Conservation (phyloP, 1,140 invertebrate species). For the Agrilus planipennis region DNA sequence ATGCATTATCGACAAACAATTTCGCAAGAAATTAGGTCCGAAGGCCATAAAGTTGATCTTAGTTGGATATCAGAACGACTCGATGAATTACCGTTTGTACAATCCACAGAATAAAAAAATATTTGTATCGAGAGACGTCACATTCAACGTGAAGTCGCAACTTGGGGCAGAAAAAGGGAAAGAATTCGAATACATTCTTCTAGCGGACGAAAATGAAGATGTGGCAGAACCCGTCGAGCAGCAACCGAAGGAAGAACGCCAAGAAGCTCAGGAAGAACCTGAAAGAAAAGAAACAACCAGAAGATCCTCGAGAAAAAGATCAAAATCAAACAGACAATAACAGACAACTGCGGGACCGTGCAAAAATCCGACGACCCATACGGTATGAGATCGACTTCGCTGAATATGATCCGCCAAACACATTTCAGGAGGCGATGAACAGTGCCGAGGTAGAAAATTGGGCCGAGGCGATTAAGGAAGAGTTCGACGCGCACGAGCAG, state of each 20-base stretch:
- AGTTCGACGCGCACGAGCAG: conserved; percentile 21
- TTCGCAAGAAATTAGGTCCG: conserved; percentile 13
- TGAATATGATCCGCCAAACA: conserved; percentile 9
- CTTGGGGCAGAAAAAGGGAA: neutral
- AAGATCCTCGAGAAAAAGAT: no score
- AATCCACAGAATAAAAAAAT: conserved; percentile 19
- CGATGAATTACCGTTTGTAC: conserved; percentile 11
- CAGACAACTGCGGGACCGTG: no score
- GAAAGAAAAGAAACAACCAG: no score
- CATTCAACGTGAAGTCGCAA: conserved; percentile 1
- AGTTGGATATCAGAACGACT: conserved; percentile 10
- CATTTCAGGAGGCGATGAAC: conserved; percentile 12
- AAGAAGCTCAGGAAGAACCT: no score
- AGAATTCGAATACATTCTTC: neutral
- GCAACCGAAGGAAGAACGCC: no score
- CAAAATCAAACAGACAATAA: no score
- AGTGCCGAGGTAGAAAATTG: conserved; percentile 6
- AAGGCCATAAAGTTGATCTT: conserved; percentile 16
- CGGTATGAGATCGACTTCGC: conserved; percentile 7
- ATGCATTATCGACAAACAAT: conserved; percentile 16
- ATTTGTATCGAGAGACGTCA: conserved; percentile 6
- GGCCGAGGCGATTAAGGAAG: conserved; percentile 22
- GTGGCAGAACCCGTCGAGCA: no score
- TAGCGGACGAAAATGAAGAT: no score
- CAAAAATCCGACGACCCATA: conserved; percentile 2